Percentiles rank a stretch among this genome's conserved stretches.
phyloP scores from a whole-genome alignment of 2,797 vertebrate species.

The Cyprinella venusta region DNA sequence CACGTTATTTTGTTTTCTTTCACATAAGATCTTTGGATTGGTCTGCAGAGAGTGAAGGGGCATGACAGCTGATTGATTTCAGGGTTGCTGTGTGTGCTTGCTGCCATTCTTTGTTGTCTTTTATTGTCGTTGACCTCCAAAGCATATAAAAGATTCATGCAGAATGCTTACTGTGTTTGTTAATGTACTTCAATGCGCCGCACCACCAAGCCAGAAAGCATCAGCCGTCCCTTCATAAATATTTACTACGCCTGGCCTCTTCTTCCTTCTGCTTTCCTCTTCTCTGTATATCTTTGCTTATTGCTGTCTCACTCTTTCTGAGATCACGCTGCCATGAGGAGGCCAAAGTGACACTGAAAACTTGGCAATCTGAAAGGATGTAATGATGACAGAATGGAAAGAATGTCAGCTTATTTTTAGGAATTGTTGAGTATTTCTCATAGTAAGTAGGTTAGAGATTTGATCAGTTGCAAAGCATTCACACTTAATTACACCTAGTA shows the following conservation, averaged over 20 bases:
- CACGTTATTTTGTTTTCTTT: not conserved
- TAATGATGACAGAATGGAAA: constrained; percentile 30
- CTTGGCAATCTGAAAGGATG: constrained; percentile 26
- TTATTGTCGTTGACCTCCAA: constrained; percentile 68
- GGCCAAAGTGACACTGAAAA: constrained; percentile 37
- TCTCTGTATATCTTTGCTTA: constrained; percentile 27
- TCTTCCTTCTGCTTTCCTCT: constrained; percentile 35
- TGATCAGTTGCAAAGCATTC: not conserved
- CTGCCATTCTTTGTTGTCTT: constrained; percentile 70
- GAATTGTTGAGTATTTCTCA: constrained; percentile 55
- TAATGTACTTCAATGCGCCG: constrained; percentile 69
- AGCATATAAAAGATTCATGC: constrained; percentile 78
- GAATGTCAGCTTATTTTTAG: constrained; percentile 50
- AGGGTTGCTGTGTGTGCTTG: constrained; percentile 57
- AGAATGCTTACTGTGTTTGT: constrained; percentile 65
- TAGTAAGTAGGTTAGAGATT: not conserved
- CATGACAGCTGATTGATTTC: constrained; percentile 73
- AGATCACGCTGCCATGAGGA: constrained; percentile 6
- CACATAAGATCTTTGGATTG: not conserved
- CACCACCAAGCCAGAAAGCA: constrained; percentile 55
- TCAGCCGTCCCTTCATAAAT: constrained; percentile 65
- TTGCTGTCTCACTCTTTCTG: constrained; percentile 10
- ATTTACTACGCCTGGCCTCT: constrained; percentile 58
- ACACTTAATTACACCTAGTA: not conserved
- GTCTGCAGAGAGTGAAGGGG: constrained; percentile 44